phyloP scores from a whole-genome alignment of 2,888 invertebrate species.

The Drosophila rubida region DNA sequence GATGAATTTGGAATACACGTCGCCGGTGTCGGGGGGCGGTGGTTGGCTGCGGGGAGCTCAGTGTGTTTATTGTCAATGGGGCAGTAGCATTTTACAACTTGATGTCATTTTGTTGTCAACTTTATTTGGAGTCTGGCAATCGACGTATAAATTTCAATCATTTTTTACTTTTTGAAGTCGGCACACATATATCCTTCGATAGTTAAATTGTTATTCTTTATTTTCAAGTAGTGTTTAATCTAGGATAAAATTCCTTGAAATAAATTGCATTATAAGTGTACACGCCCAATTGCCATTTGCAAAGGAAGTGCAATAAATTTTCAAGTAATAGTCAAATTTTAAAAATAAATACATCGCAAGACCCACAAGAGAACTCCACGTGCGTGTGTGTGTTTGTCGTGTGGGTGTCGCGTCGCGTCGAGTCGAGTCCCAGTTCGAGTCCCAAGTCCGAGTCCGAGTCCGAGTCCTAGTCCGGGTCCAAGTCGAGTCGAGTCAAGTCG shows the following conservation, averaged over 20 bases:
- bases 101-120: conserved; percentile 46
- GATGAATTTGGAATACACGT: background rate
- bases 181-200: conserved; percentile 65
- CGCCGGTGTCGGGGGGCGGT: background rate
- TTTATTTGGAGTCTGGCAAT: conserved; percentile 29
- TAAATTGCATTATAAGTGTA: conserved; percentile 55
- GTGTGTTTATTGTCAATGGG: conserved; percentile 34
- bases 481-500: background rate
- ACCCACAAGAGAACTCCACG: conserved; percentile 31
- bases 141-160: conserved; percentile 56
- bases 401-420: conserved; percentile 18
- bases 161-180: conserved; percentile 76
- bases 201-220: conserved; percentile 57
- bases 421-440: background rate
- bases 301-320: conserved; percentile 61
- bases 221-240: conserved; percentile 52
- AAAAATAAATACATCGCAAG: conserved; percentile 28
- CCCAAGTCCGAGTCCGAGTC: background rate
- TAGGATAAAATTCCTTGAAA: conserved; percentile 47
- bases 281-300: conserved; percentile 39
- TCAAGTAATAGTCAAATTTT: conserved; percentile 63
- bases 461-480: background rate
- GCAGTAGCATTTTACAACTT: conserved; percentile 9
- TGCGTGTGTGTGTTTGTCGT: background rate
- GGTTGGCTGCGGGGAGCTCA: background rate